A percentile compares a stretch with the other conserved stretches of the same genome.
Evolutionary conservation across 2,888 invertebrate genomes (phyloP).

Genomic region (Archips xylosteana): DNA sequence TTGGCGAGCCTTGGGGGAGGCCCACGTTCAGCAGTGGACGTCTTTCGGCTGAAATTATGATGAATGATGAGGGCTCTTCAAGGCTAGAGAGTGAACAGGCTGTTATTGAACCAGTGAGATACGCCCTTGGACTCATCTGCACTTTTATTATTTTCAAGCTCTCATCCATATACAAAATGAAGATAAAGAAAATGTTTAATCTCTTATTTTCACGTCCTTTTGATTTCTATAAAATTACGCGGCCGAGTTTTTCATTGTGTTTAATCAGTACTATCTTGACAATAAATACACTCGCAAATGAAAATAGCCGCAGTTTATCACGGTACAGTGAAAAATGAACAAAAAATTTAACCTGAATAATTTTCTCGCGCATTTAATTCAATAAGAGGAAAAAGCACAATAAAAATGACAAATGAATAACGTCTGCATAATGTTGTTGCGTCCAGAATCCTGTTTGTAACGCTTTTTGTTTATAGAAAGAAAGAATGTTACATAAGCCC

Average conservation of each 20-base stretch:
- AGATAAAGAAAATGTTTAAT: not conserved
- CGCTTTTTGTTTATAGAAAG: slow-evolving; percentile 24
- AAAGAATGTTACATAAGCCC: no score
- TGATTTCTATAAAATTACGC: not conserved
- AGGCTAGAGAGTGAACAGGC: no score
- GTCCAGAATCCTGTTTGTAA: slow-evolving; percentile 11
- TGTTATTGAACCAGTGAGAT: no score
- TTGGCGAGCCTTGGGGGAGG: no score
- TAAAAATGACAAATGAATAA: slow-evolving; percentile 40
- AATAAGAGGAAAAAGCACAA: slow-evolving; percentile 36
- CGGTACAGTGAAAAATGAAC: not conserved
- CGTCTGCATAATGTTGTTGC: slow-evolving; percentile 36
- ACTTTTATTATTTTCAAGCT: no score
- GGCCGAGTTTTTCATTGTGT: not conserved
- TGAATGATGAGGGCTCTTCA: no score
- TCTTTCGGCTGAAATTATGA: no score
- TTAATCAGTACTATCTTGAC: slow-evolving; percentile 11
- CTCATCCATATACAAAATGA: no score
- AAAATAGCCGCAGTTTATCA: slow-evolving; percentile 28
- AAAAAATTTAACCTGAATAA: slow-evolving; percentile 30
- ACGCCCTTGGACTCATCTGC: no score
- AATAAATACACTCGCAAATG: slow-evolving; percentile 4
- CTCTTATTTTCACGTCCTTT: not conserved
- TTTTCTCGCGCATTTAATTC: slow-evolving; percentile 36
- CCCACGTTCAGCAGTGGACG: no score